Percentiles rank a stretch among this genome's conserved stretches.
Evolutionary conservation across 1,140 invertebrate genomes (phyloP).

Genomic region (Pantala flavescens): DNA sequence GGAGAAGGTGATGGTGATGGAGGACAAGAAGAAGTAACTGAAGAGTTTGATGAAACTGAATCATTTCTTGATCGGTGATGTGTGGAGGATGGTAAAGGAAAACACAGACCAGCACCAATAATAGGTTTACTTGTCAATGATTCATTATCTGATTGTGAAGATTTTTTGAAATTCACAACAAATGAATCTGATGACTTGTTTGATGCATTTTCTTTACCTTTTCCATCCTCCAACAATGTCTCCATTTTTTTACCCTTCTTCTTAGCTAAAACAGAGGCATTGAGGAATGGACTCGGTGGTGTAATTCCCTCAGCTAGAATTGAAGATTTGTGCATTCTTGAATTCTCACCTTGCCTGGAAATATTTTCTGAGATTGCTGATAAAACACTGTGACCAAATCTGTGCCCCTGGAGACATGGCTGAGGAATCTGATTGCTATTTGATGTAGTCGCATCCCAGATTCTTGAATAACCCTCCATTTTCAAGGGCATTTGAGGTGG

Average conservation of each 20-base stretch:
- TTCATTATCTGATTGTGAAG: not conserved
- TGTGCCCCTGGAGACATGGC: not conserved
- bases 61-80: not conserved
- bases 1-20: not conserved
- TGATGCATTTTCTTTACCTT: not conserved
- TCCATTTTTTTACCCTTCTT: not conserved
- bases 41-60: not conserved
- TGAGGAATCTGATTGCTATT: not conserved
- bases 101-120: not conserved
- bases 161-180: not conserved
- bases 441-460: not conserved
- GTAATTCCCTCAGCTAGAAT: not conserved
- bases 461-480: not conserved
- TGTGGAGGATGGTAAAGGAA: not conserved
- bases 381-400: not conserved
- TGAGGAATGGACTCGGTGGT: not conserved
- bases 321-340: not conserved
- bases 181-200: not conserved
- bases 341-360: too few species aligned
- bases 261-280: not conserved
- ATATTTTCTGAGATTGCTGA: too few species aligned
- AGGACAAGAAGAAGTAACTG: not conserved
- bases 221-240: too few species aligned
- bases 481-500: not conserved
- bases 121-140: not conserved